Evolutionary conservation across 2,888 invertebrate genomes (phyloP).

Genomic region (Biston stratarius): DNA sequence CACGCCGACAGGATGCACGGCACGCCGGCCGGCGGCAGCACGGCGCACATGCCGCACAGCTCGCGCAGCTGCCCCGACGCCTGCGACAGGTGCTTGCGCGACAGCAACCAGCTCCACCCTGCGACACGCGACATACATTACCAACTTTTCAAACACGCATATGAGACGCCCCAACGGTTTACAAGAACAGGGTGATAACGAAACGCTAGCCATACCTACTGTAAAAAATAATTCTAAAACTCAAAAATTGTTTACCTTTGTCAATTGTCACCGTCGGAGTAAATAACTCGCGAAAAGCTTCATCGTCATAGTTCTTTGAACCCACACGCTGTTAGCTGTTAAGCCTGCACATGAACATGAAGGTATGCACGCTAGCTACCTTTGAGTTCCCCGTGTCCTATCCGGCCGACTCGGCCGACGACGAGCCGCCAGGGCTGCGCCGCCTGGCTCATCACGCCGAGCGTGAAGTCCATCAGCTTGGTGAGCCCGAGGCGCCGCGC

Average conservation of each 20-base stretch:
- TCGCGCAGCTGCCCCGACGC: constrained; percentile 96
- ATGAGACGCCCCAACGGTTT: neutral
- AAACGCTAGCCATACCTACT: no score
- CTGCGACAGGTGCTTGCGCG: constrained; percentile 95
- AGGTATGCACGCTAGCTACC: constrained; percentile 72
- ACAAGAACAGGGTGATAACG: no score
- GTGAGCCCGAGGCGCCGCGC: constrained; percentile 95
- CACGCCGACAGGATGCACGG: constrained; percentile 99
- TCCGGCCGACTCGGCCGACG: constrained; percentile 97
- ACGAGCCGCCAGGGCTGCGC: constrained; percentile 98
- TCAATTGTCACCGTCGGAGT: no score
- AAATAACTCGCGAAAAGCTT: no score
- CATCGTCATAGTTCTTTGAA: neutral
- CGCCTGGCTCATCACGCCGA: constrained; percentile 97
- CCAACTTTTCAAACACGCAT: neutral
- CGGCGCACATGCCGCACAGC: constrained; percentile 95
- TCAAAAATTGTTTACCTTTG: no score
- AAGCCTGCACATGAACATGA: neutral
- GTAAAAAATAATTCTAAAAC: no score
- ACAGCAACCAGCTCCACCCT: constrained; percentile 97
- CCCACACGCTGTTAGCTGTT: no score
- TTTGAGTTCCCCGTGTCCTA: constrained; percentile 99
- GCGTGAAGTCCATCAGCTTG: constrained; percentile 98
- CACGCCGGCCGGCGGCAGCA: constrained; percentile 92
- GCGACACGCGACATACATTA: constrained; percentile 9